A percentile compares a stretch with the other conserved stretches of the same genome.
These are phyloP conservation scores for Temnothorax ravouxi DNA, from an alignment of 2,888 invertebrate species.

Conservation along the genomic window DNA sequence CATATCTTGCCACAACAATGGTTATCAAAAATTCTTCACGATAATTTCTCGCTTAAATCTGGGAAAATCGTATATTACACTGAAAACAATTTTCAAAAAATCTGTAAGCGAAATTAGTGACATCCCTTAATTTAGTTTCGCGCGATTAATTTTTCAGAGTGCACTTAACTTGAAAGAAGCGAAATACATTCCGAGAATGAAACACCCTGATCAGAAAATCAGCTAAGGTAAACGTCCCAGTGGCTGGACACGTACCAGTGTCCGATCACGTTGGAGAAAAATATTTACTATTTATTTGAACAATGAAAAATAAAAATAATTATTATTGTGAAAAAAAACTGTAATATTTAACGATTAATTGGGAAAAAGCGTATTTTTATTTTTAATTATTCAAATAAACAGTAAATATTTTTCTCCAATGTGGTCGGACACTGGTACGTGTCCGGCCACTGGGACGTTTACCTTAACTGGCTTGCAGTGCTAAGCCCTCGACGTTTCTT, in stretches of 20 bases:
- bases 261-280: too few species aligned
- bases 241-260: too few species aligned
- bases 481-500: not conserved
- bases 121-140: not conserved
- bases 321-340: too few species aligned
- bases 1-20: not conserved
- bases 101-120: not conserved
- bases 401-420: too few species aligned
- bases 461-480: constrained; percentile 22
- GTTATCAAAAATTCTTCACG: not conserved
- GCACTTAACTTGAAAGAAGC: constrained; percentile 8
- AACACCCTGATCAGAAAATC: constrained; percentile 3
- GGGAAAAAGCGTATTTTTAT: too few species aligned
- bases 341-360: too few species aligned
- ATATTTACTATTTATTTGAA: too few species aligned
- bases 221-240: not conserved
- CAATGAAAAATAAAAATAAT: too few species aligned
- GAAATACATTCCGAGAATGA: not conserved
- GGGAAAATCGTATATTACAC: not conserved
- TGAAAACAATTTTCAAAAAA: not conserved
- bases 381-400: too few species aligned
- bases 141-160: constrained; percentile 1
- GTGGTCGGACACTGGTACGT: too few species aligned
- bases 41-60: not conserved
- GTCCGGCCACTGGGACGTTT: too few species aligned